Evolutionary conservation across 2,797 vertebrate genomes (phyloP).

Genomic region (Acanthurus lineatus): DNA sequence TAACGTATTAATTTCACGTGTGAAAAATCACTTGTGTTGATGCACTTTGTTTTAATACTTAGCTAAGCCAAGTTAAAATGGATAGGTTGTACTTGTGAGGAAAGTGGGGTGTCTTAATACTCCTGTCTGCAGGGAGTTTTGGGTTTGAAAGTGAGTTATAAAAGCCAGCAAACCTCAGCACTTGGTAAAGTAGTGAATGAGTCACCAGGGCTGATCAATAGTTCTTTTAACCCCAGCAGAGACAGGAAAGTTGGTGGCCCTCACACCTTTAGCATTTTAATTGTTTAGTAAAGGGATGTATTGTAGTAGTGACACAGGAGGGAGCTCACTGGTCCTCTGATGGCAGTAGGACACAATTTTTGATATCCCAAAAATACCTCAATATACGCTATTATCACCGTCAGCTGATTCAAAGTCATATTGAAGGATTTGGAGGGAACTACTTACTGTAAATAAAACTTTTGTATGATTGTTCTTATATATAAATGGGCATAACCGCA

Average conservation of each 20-base stretch:
- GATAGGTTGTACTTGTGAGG: constrained; percentile 29
- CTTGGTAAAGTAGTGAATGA: constrained; percentile 58
- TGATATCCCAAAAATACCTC: too few relatives aligned
- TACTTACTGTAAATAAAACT: too few relatives aligned
- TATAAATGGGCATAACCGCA: too few relatives aligned
- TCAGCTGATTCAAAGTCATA: too few relatives aligned
- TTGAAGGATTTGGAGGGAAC: too few relatives aligned
- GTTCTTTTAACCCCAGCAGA: constrained; percentile 36
- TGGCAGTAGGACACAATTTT: neutral
- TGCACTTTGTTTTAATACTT: constrained; percentile 24
- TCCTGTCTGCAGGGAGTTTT: constrained; percentile 26
- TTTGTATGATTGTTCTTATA: too few relatives aligned
- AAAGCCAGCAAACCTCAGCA: constrained; percentile 41
- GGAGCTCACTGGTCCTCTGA: neutral
- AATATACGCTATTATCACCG: too few relatives aligned
- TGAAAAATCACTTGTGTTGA: neutral
- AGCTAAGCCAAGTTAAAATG: constrained; percentile 25
- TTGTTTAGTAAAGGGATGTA: constrained; percentile 24
- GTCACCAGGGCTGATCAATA: constrained; percentile 59
- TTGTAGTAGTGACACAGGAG: neutral
- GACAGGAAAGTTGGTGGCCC: constrained; percentile 14
- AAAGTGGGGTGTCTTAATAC: constrained; percentile 48
- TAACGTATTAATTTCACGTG: neutral
- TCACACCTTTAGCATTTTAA: constrained; percentile 23
- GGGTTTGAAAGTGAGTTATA: constrained; percentile 40